phyloP scores from a whole-genome alignment of 2,113 vertebrate genomes.

The Lota lota region DNA sequence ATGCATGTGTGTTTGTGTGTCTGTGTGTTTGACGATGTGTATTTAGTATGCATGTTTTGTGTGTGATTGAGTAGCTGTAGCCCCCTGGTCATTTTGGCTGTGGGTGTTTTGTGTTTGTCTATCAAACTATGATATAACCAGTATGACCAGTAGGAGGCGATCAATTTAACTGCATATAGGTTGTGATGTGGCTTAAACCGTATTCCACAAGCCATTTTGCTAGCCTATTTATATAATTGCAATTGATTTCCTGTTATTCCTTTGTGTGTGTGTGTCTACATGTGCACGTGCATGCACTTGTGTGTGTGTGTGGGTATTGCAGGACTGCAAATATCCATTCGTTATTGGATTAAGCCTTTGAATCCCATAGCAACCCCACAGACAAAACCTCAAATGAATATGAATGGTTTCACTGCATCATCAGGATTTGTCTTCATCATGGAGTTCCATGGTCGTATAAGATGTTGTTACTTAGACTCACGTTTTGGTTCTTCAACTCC shows the following conservation, averaged over 20 bases:
- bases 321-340: no score
- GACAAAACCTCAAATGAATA: neutral
- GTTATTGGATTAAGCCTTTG: neutral
- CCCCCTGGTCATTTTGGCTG: neutral
- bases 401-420: neutral
- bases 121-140: conserved; percentile 14
- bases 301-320: conserved; percentile 4
- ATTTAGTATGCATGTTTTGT: conserved; percentile 3
- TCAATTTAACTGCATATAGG: conserved; percentile 7
- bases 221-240: conserved; percentile 45
- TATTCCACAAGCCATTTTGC: conserved; percentile 19
- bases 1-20: neutral
- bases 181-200: conserved; percentile 31
- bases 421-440: neutral
- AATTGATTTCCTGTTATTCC: conserved; percentile 39
- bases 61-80: neutral
- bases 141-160: neutral
- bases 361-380: neutral
- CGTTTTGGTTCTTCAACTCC: neutral
- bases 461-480: neutral
- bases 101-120: neutral
- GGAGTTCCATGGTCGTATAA: neutral
- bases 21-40: neutral
- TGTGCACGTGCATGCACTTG: conserved; percentile 2
- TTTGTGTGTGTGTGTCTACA: conserved; percentile 7